Base-by-base conservation (phyloP, 2,888 invertebrate genomes). In the Heliconius ethilla region DNA sequence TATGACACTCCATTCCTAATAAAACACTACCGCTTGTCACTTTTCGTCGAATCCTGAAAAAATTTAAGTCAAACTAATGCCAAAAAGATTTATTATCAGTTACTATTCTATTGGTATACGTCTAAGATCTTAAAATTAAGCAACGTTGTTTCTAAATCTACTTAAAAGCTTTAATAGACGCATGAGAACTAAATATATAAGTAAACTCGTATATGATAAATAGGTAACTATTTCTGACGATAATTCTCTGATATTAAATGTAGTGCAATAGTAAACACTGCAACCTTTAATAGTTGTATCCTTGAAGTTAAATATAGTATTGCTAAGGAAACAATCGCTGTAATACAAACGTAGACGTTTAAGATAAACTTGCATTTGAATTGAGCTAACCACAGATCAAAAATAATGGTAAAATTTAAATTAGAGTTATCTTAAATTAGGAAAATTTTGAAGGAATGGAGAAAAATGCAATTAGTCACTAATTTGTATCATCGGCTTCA, bases 261-360 rank as follows among this genome's bases (percentile, higher is more conserved):
- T 40, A 62, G 63, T 74, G 74, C 74, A 74, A 40, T 63, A 37
- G 37, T 45, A 63, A 63, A 74, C 25, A 37, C 22, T 15, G 72
- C 72, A 59, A 72, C 74, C 63, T 74, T 74, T 74, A 63, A 62
- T 74, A 63, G 37, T 51, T 72, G n/a, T 74, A 74, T 63, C 74
- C 74, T 74, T 74, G 74, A 62, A 63, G 74, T 40, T 74, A 74
- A 74, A 74, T 74, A 40, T 59, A 72, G 72, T 59, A 59, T 72
- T 37, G 72, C 72, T 72, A 72, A 72, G 72, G 72, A 72, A 59
- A 72, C 55, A 72, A 33, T 59, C 59, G n/a, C 59, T 37, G 33
- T 29, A 37, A 18, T 33, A 72, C n/a, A 7, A 15, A 25, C 25
- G 33, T 67, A 11, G 37, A n/a, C 37, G 67, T 40, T 67, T 37